Percentiles rank a stretch among this genome's conserved stretches.
Conservation (phyloP, 2,113 vertebrate genomes). For the Dromaius novaehollandiae region DNA sequence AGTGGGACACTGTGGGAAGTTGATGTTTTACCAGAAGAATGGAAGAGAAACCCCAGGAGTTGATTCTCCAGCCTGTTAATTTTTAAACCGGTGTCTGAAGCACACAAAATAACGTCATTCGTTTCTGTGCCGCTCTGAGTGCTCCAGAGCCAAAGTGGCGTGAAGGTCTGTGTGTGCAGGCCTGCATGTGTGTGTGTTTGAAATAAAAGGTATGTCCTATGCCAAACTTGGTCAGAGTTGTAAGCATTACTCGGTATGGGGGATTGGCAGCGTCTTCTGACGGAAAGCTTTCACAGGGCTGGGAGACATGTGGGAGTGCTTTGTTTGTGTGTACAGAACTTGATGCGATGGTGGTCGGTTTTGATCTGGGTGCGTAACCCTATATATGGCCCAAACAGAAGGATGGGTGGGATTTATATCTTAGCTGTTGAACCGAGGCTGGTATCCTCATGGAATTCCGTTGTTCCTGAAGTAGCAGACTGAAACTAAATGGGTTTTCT, state of each 20-base stretch:
- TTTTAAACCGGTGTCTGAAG: neutral
- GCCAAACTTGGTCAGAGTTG: neutral
- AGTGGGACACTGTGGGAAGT: rapidly evolving
- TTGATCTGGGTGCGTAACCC: neutral
- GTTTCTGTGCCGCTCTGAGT: neutral
- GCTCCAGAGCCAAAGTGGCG: neutral
- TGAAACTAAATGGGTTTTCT: neutral
- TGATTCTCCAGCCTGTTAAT: neutral
- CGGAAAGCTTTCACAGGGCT: rapidly evolving
- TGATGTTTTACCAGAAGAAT: neutral
- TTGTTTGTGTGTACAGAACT: neutral
- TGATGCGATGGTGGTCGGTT: neutral
- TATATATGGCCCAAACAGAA: neutral
- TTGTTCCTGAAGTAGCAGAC: neutral
- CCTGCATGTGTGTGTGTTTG: neutral
- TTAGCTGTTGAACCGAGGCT: neutral
- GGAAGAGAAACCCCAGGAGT: neutral
- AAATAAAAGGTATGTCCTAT: neutral
- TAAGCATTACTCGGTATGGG: neutral
- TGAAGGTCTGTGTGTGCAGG: neutral
- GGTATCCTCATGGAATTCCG: rapidly evolving
- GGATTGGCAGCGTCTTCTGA: too few species aligned
- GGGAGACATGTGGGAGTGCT: neutral
- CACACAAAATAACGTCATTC: rapidly evolving
- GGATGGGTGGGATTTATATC: neutral